A percentile compares a stretch with the other conserved stretches of the same genome.
Conservation (phyloP, 2,113 vertebrate genomes). For the Columba livia region DNA sequence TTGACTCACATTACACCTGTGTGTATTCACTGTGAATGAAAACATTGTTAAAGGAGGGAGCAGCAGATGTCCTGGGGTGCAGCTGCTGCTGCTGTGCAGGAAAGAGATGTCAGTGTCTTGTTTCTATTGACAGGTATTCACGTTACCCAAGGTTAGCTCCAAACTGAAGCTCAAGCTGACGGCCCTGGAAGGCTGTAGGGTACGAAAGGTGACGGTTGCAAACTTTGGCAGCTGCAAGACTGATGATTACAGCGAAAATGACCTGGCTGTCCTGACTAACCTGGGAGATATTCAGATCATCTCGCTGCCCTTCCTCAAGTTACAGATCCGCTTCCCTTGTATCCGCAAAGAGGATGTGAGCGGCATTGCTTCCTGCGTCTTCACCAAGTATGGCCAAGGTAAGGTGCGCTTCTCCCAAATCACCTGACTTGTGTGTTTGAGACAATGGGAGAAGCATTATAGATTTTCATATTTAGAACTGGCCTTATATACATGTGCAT, state of each 20-base stretch:
- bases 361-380: slow-evolving; percentile 96
- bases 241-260: slow-evolving; percentile 88
- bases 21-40: background rate
- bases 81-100: background rate
- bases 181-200: slow-evolving; percentile 90
- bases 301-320: slow-evolving; percentile 89
- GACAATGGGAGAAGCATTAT: background rate
- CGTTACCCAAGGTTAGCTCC: slow-evolving; percentile 91
- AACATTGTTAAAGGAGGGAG: background rate
- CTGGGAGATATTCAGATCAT: slow-evolving; percentile 94
- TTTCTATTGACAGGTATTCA: slow-evolving; percentile 84
- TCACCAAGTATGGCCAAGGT: slow-evolving; percentile 97
- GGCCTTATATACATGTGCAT: background rate
- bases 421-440: background rate
- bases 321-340: slow-evolving; percentile 92
- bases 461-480: background rate
- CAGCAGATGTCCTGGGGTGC: background rate
- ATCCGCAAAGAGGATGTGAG: slow-evolving; percentile 96
- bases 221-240: slow-evolving; percentile 87
- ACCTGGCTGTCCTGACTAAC: slow-evolving; percentile 91
- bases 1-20: background rate
- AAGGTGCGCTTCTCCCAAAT: background rate
- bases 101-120: background rate
- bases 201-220: slow-evolving; percentile 86
- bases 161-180: slow-evolving; percentile 96